Conservation (phyloP, 2,113 vertebrate species). For the Raja brachyura region DNA sequence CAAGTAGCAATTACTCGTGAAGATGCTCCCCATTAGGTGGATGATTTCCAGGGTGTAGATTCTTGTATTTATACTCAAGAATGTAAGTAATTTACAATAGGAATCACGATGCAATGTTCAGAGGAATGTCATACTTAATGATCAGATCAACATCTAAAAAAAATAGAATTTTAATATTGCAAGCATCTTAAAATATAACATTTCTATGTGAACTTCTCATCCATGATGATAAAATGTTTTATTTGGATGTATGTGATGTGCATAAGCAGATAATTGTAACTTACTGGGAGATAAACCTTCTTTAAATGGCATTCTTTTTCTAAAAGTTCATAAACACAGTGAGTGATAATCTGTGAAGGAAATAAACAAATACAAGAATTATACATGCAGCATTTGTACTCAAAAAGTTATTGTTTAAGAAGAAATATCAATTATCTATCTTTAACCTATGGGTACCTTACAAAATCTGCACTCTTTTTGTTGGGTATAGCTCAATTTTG, state of each 20-base stretch:
- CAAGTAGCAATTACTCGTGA: too few species aligned
- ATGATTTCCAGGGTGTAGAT: background rate
- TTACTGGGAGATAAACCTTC: conserved; percentile 86
- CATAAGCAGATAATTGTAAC: conserved; percentile 47
- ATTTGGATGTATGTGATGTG: background rate
- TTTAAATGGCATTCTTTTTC: conserved; percentile 88
- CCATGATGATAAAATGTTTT: background rate
- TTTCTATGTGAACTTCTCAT: background rate
- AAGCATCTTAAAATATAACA: background rate
- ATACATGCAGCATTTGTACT: background rate
- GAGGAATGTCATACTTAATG: background rate
- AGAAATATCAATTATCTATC: background rate
- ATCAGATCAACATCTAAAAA: background rate
- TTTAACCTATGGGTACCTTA: background rate
- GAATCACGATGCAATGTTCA: background rate
- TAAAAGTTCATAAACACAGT: conserved; percentile 84
- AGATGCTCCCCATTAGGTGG: background rate
- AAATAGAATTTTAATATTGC: background rate
- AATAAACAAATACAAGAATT: conserved; percentile 39
- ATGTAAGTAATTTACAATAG: background rate
- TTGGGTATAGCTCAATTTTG: background rate
- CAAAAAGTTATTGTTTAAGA: background rate
- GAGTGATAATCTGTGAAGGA: conserved; percentile 81
- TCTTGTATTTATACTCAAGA: background rate
- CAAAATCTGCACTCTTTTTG: background rate